These are phyloP conservation scores for Druceiella hillmani DNA, from an alignment of 2,888 invertebrate genomes.

Conservation along the genomic window DNA sequence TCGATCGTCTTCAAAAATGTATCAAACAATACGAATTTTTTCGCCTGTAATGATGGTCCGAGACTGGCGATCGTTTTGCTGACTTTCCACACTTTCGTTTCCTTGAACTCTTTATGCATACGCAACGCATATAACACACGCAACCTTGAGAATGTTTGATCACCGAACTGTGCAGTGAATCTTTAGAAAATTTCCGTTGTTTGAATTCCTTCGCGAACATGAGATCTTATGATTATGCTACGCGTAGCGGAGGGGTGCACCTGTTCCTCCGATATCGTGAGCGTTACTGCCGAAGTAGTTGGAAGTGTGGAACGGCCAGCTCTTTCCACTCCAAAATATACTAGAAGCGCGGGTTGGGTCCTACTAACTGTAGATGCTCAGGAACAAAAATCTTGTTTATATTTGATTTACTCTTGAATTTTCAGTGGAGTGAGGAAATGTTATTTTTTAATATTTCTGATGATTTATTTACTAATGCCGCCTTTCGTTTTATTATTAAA, in stretches of 20 bases:
- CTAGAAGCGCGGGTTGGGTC: too few species aligned
- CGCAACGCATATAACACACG: not conserved
- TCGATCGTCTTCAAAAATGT: too few species aligned
- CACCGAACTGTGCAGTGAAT: not conserved
- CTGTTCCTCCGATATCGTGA: too few species aligned
- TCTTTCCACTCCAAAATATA: too few species aligned
- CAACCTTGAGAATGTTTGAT: not conserved
- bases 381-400: too few species aligned
- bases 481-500: too few species aligned
- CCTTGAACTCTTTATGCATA: not conserved
- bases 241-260: not conserved
- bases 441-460: too few species aligned
- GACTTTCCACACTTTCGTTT: not conserved
- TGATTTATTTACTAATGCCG: too few species aligned
- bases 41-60: not conserved
- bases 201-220: not conserved
- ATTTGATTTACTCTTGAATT: too few species aligned
- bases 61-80: not conserved
- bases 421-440: too few species aligned
- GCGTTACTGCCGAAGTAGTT: not conserved
- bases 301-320: not conserved
- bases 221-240: not conserved
- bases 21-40: not conserved
- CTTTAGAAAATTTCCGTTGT: not conserved
- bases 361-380: too few species aligned